Evolutionary conservation across 2,797 vertebrate genomes (phyloP).

Genomic region (Amblyopsis hoosieri): DNA sequence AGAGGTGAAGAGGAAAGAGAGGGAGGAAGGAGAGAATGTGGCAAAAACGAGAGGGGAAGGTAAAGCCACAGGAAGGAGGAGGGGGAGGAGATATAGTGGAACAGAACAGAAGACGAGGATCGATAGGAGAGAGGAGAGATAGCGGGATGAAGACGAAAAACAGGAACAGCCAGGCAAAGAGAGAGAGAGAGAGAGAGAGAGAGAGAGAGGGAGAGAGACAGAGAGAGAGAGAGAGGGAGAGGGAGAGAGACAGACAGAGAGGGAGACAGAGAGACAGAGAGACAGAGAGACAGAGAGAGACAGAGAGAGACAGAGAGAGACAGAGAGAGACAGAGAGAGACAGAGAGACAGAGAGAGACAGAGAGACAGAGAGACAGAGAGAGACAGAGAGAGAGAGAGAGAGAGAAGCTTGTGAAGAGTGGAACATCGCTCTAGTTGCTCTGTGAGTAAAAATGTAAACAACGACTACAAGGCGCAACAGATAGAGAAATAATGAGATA

Average conservation of each 20-base stretch:
- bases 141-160: not conserved
- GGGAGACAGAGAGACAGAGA: conserved; percentile 30
- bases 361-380: conserved; percentile 22
- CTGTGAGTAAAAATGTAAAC: not conserved
- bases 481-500: not conserved
- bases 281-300: conserved; percentile 21
- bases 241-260: conserved; percentile 3
- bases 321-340: conserved; percentile 1
- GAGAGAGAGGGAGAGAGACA: not conserved
- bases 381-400: conserved; percentile 21
- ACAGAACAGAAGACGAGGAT: not conserved
- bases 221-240: not conserved
- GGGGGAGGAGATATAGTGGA: not conserved
- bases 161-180: not conserved
- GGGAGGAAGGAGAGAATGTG: conserved; percentile 46
- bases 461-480: not conserved
- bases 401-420: not conserved
- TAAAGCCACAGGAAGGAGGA: not conserved
- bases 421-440: too few species aligned
- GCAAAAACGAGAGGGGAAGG: too few species aligned
- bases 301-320: not conserved
- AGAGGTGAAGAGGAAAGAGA: conserved; percentile 33
- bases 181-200: not conserved
- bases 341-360: not conserved
- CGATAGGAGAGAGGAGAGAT: not conserved